Percentiles rank a stretch among this genome's conserved stretches.
These are phyloP conservation scores for Radopholus similis DNA, from an alignment of 1,140 invertebrate genomes.

Conservation along the genomic window DNA sequence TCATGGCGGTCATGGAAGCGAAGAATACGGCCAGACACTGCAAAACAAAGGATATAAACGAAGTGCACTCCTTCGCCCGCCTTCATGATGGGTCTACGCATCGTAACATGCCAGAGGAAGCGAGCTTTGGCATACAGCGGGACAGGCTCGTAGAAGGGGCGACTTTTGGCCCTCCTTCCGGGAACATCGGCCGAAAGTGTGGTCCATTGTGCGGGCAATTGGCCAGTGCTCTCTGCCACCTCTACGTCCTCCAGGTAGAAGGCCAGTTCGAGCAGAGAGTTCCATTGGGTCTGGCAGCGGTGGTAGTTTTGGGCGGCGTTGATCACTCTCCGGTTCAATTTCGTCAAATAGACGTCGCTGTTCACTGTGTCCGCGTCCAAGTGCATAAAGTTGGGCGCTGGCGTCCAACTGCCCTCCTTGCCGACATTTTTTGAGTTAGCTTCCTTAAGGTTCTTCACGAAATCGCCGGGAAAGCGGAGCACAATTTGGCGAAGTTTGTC, in stretches of 20 bases:
- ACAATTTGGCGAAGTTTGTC: constrained; percentile 48
- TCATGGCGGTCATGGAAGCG: constrained; percentile 74
- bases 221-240: constrained; percentile 33
- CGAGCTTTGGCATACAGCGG: not conserved
- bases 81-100: constrained; percentile 33
- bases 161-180: not conserved
- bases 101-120: constrained; percentile 41
- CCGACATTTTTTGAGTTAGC: not conserved
- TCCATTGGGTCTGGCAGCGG: constrained; percentile 84
- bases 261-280: constrained; percentile 73
- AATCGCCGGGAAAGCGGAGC: constrained; percentile 38
- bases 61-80: not conserved
- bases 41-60: constrained; percentile 56
- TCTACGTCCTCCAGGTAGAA: constrained; percentile 77
- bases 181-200: not conserved
- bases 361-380: constrained; percentile 5
- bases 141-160: constrained; percentile 2
- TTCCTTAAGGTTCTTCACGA: not conserved
- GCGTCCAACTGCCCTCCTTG: not conserved
- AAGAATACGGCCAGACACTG: constrained; percentile 73
- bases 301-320: constrained; percentile 63
- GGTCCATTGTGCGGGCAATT: constrained; percentile 30
- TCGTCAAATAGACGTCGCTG: constrained; percentile 47
- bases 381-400: not conserved
- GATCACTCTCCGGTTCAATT: constrained; percentile 73